A percentile compares a stretch with the other conserved stretches of the same genome.
phyloP scores from a whole-genome alignment of 2,113 vertebrate species.

The Pantherophis guttatus region DNA sequence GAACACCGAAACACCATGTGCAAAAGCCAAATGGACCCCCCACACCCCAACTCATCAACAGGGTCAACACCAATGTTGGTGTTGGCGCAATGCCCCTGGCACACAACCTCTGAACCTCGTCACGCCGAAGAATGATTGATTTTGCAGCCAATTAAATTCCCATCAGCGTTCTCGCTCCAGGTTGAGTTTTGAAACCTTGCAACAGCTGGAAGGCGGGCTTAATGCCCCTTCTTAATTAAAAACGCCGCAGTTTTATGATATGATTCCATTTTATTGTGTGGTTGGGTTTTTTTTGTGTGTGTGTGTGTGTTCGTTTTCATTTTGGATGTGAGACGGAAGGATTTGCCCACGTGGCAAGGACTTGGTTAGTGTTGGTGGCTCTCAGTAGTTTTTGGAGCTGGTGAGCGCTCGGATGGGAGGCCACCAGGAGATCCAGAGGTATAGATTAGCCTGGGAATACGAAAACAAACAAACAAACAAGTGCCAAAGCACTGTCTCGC shows the following conservation, averaged over 20 bases:
- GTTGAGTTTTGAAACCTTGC: accelerated
- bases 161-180: not conserved
- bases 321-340: too few species aligned
- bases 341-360: not conserved
- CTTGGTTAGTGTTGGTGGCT: not conserved
- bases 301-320: too few species aligned
- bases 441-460: not conserved
- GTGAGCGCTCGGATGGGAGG: not conserved
- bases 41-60: accelerated
- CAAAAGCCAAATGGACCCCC: not conserved
- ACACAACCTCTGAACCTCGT: not conserved
- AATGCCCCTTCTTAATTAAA: not conserved
- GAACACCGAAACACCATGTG: accelerated
- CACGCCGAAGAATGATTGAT: accelerated
- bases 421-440: not conserved
- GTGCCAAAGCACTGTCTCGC: not conserved
- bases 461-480: too few species aligned
- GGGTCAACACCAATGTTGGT: accelerated
- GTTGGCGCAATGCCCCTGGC: not conserved
- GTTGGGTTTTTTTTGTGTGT: not conserved
- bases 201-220: not conserved
- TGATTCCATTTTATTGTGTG: not conserved
- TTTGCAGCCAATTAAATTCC: accelerated
- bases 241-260: not conserved
- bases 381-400: not conserved